These are phyloP conservation scores for Dicerorhinus sumatrensis DNA, from an alignment of 2,113 vertebrate genomes.

Conservation along the genomic window DNA sequence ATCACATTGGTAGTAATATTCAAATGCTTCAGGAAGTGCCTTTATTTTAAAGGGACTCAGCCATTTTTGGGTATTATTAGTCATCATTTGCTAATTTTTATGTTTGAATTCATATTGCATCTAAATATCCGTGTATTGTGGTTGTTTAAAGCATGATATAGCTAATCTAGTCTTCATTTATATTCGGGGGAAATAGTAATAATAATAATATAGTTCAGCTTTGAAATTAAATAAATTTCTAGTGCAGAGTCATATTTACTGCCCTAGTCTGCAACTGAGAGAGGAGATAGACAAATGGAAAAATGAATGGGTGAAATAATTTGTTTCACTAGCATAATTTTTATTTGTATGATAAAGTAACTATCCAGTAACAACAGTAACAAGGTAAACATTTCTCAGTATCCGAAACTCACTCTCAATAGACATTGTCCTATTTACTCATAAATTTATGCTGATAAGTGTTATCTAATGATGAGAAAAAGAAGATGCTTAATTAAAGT, in stretches of 20 bases:
- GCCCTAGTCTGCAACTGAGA: neutral
- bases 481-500: neutral
- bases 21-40: constrained; percentile 10
- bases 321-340: constrained; percentile 50
- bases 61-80: neutral
- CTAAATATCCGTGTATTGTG: constrained; percentile 41
- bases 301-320: constrained; percentile 8
- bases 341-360: constrained; percentile 16
- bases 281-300: neutral
- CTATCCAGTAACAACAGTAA: neutral
- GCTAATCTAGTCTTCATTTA: constrained; percentile 3
- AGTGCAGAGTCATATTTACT: neutral
- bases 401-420: constrained; percentile 32
- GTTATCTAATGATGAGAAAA: neutral
- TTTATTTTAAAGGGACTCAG: constrained; percentile 26
- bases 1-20: neutral
- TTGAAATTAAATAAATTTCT: neutral
- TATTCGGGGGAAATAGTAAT: constrained; percentile 12
- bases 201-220: neutral
- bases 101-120: neutral
- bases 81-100: constrained; percentile 23
- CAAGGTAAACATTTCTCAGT: neutral
- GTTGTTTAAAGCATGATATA: constrained; percentile 20
- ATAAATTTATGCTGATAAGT: neutral
- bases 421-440: neutral